phyloP scores from a whole-genome alignment of 2,888 invertebrate species.

The Andrena marginata region DNA sequence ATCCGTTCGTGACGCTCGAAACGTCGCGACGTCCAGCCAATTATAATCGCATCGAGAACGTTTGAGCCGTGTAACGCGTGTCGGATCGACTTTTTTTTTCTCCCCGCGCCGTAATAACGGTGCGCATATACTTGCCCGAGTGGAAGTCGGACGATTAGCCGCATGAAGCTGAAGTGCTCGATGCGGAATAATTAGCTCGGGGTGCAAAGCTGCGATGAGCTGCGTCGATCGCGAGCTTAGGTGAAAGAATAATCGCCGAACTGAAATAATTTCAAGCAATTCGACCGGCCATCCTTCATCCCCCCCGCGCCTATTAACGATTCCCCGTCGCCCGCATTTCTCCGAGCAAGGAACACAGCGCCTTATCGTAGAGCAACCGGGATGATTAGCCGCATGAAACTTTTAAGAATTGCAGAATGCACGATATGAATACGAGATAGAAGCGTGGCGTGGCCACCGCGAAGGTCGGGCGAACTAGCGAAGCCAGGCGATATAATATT shows the following conservation, averaged over 20 bases:
- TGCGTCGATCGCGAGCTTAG: neutral
- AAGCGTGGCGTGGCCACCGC: neutral
- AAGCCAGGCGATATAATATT: conserved; percentile 26
- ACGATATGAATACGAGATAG: conserved; percentile 48
- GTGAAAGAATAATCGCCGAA: neutral
- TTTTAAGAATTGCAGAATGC: conserved; percentile 44
- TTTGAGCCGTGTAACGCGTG: conserved; percentile 27
- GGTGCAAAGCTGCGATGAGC: neutral
- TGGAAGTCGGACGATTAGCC: neutral
- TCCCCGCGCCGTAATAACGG: neutral
- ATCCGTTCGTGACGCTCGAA: conserved; percentile 16
- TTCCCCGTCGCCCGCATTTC: conserved; percentile 26
- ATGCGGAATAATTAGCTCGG: neutral
- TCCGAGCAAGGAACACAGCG: conserved; percentile 14
- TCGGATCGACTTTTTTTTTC: conserved; percentile 19
- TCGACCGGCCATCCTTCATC: conserved; percentile 3
- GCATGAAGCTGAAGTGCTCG: neutral
- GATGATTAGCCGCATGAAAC: conserved; percentile 61
- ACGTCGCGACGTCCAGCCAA: conserved; percentile 28
- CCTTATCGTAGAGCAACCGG: conserved; percentile 36
- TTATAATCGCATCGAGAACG: conserved; percentile 45
- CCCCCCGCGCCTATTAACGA: too few relatives aligned
- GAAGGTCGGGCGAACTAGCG: conserved; percentile 38
- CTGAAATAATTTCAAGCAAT: neutral
- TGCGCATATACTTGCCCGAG: neutral